Conservation (phyloP, 2,797 vertebrate genomes). For the Alouatta caraya region DNA sequence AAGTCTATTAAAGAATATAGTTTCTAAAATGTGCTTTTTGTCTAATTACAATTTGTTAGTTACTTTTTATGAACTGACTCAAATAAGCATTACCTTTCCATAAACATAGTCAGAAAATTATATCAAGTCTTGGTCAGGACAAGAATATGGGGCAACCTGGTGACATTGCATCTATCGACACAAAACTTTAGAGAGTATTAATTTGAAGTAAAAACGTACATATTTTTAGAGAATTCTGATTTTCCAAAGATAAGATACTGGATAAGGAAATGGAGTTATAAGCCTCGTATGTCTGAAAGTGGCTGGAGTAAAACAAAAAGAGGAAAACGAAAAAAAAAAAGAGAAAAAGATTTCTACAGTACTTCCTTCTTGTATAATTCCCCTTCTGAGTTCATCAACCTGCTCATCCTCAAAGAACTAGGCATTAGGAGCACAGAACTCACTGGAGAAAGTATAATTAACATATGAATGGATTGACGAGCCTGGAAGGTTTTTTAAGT, state of each 20-base stretch:
- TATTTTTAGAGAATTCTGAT: neutral
- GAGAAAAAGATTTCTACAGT: neutral
- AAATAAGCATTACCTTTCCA: neutral
- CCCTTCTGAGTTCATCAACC: neutral
- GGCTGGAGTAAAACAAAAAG: neutral
- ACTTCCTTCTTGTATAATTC: neutral
- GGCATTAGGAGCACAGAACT: neutral
- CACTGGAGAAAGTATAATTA: neutral
- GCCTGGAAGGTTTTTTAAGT: neutral
- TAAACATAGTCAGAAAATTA: neutral
- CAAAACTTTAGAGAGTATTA: neutral
- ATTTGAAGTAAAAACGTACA: neutral
- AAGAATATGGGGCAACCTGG: neutral
- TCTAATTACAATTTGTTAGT: neutral
- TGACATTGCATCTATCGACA: neutral
- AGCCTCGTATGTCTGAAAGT: neutral
- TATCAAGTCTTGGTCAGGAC: neutral
- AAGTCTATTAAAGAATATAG: neutral
- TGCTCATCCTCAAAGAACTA: neutral
- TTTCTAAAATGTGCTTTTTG: neutral
- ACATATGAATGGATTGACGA: neutral
- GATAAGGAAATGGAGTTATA: neutral
- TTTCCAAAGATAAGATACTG: neutral
- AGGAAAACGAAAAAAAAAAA: too few relatives aligned
- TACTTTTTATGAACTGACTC: neutral